Percentiles rank a stretch among this genome's conserved stretches.
phyloP scores from a whole-genome alignment of 2,888 invertebrate species.

The Brachyptera risi region DNA sequence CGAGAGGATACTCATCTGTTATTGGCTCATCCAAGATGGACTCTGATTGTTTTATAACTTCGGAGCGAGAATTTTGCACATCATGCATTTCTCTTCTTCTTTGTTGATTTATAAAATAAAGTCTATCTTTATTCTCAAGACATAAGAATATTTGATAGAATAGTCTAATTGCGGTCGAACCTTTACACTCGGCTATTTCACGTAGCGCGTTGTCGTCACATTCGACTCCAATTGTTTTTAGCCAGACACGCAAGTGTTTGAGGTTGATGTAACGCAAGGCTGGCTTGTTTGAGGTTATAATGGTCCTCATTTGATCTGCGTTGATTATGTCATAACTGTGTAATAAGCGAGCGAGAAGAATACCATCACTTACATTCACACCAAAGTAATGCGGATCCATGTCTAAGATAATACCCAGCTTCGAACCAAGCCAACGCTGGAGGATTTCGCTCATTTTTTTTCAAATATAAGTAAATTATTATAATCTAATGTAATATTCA shows the following conservation, averaged over 20 bases:
- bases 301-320: constrained; percentile 51
- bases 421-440: constrained; percentile 56
- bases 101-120: constrained; percentile 52
- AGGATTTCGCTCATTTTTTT: constrained; percentile 46
- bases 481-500: too few relatives aligned
- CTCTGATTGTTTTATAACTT: constrained; percentile 37
- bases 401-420: constrained; percentile 52
- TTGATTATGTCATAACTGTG: constrained; percentile 56
- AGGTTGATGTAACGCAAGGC: constrained; percentile 51
- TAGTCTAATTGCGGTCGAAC: constrained; percentile 51
- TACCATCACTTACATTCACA: constrained; percentile 54
- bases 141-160: constrained; percentile 59
- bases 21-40: constrained; percentile 12
- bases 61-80: too few relatives aligned
- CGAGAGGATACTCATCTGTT: constrained; percentile 40
- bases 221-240: constrained; percentile 49
- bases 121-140: constrained; percentile 55
- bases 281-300: constrained; percentile 45
- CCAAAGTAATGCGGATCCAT: constrained; percentile 54
- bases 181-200: constrained; percentile 50
- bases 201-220: constrained; percentile 47
- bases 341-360: constrained; percentile 53
- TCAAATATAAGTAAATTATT: too few relatives aligned
- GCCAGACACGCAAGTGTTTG: constrained; percentile 53
- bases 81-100: constrained; percentile 40